Base-by-base conservation (phyloP, 2,797 vertebrate genomes). In the Acanthurus leucopareius region DNA sequence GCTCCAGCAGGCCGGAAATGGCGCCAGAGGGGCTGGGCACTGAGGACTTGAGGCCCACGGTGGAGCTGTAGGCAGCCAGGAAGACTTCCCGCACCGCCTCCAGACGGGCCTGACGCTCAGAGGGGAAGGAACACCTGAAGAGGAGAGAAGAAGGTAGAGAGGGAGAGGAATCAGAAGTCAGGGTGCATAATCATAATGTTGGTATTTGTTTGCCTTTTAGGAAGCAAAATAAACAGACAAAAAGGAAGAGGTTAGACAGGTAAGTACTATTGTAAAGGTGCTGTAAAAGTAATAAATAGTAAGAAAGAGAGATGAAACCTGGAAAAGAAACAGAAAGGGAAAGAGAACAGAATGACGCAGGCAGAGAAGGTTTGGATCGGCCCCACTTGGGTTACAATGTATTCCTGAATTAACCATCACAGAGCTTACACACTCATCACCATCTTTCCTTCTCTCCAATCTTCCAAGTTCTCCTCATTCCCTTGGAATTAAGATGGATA, bases 1-100 rank as follows among this genome's bases (percentile, higher is more conserved):
- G 98, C 94, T 99, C 98, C 63, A 99, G 95, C 73, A 99, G 96
- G 64, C 98, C 98, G 0, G 97, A 94, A 44, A 99, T 98, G 76
- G 98, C 97, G 10, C 96, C 97, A 0, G 98, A 97, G 4, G 98
- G 96, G 87, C 97, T 97, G 61, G 96, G 93, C 0, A 95, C 93
- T 1, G 95, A 94, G 0, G 97, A 96, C 87, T 96, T 96, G 60
- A 98, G 95, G 65, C 97, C 97, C 11, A 99, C 97, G 0, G 97
- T 99, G 91, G 95, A 96, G 93, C 97, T 98, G 92, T 99, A 99
- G 52, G 97, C 92, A 0, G 97, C 96, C 89, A 99, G 90, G 90
- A 99, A 99, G 77, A 96, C 85, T 1, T 98, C 97, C 60, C 97
- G 96, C 77, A 99, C 98, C 25, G 97, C 97, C 82, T 99, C 97